Percentiles rank a stretch among this genome's conserved stretches.
phyloP scores from a whole-genome alignment of 2,888 invertebrate genomes.

The Venusia cambrica region DNA sequence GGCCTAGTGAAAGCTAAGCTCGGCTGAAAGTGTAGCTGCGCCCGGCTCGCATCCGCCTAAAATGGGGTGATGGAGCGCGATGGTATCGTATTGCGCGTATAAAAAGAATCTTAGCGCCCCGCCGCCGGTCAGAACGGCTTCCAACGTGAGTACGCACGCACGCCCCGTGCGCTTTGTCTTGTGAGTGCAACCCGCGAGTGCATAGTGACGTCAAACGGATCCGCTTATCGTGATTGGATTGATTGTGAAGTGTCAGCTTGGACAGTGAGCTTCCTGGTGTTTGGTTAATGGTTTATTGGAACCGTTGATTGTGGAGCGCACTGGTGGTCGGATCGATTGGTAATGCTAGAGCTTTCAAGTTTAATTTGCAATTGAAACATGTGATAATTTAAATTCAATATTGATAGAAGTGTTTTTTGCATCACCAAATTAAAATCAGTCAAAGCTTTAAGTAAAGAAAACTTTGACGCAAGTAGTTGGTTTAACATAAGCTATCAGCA shows the following conservation, averaged over 20 bases:
- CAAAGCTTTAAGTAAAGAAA: slow-evolving; percentile 7
- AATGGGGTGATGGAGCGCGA: slow-evolving; percentile 75
- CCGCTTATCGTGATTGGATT: slow-evolving; percentile 65
- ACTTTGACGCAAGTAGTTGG: slow-evolving; percentile 4
- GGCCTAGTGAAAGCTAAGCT: slow-evolving; percentile 77
- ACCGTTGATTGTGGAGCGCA: slow-evolving; percentile 33
- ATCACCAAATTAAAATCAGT: no score
- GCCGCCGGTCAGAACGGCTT: slow-evolving; percentile 97
- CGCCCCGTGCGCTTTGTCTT: slow-evolving; percentile 49
- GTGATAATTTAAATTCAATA: slow-evolving; percentile 10
- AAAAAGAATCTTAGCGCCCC: slow-evolving; percentile 86
- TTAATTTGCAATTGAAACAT: slow-evolving; percentile 17
- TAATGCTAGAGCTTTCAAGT: slow-evolving; percentile 16
- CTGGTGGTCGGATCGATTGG: slow-evolving; percentile 30
- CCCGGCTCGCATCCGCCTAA: slow-evolving; percentile 75
- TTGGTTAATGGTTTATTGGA: slow-evolving; percentile 50
- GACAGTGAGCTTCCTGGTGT: slow-evolving; percentile 45
- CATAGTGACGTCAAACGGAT: slow-evolving; percentile 25
- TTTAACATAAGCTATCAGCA: no score
- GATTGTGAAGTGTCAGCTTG: slow-evolving; percentile 59
- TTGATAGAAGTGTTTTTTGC: slow-evolving; percentile 9
- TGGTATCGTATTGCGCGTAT: slow-evolving; percentile 91
- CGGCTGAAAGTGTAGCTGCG: slow-evolving; percentile 71
- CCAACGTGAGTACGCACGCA: slow-evolving; percentile 92
- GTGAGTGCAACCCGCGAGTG: slow-evolving; percentile 63